phyloP scores from a whole-genome alignment of 2,113 vertebrate genomes.

The rabbit (Oryctolagus cuniculus) region DNA sequence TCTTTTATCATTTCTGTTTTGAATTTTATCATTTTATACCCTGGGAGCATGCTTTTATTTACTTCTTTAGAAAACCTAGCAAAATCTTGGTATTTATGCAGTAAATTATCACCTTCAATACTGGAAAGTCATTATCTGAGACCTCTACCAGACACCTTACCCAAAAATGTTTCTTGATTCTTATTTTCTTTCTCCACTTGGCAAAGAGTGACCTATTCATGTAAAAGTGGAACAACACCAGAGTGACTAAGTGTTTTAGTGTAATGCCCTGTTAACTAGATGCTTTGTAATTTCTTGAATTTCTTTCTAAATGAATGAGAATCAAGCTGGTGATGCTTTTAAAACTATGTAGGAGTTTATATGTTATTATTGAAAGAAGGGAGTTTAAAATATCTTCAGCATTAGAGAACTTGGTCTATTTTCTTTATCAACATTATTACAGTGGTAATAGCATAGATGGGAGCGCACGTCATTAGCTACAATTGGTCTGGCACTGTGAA shows the following conservation, averaged over 20 bases:
- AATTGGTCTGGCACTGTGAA: background rate
- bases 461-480: background rate
- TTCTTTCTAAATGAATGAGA: background rate
- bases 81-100: background rate
- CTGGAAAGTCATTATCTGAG: background rate
- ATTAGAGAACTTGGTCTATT: background rate
- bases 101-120: background rate
- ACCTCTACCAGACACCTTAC: background rate
- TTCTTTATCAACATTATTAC: background rate
- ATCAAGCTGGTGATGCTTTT: background rate
- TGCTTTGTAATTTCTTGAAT: background rate
- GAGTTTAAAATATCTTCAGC: background rate
- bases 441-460: background rate
- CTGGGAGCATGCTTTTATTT: background rate
- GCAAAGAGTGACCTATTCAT: background rate
- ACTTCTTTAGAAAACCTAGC: background rate
- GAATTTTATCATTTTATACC: background rate
- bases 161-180: background rate
- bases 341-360: background rate
- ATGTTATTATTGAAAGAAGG: background rate
- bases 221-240: background rate
- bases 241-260: background rate
- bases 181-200: background rate
- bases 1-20: slow-evolving; percentile 46
- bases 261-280: background rate